Conservation (phyloP, 2,113 vertebrate genomes). For the Lutjanus erythropterus region DNA sequence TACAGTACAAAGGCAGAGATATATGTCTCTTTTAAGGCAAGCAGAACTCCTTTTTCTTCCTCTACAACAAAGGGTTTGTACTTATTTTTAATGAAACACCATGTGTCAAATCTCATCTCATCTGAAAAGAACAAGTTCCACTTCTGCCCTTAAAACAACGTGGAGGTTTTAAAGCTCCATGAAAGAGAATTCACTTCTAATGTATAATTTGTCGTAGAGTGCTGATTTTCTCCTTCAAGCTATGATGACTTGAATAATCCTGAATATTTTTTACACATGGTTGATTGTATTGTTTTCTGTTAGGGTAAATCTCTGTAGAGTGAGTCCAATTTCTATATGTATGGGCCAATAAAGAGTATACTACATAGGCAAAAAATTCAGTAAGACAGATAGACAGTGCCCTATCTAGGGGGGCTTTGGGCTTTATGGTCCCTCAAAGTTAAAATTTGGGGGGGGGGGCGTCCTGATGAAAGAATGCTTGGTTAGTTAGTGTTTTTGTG, state of each 20-base stretch:
- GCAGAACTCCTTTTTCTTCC: conserved; percentile 1
- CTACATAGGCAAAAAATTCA: neutral
- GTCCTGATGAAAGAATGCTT: too few relatives aligned
- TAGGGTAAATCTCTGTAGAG: neutral
- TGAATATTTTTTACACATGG: neutral
- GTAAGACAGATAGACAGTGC: too few relatives aligned
- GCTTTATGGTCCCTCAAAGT: too few relatives aligned
- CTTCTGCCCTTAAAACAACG: conserved; percentile 4
- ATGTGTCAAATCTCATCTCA: conserved; percentile 18
- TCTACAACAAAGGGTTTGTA: neutral
- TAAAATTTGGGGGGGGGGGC: too few relatives aligned
- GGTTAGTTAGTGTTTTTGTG: too few relatives aligned
- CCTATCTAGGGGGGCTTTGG: too few relatives aligned
- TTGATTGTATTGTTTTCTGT: conserved; percentile 14
- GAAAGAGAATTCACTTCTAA: neutral
- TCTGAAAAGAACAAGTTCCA: conserved; percentile 3
- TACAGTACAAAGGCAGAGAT: neutral
- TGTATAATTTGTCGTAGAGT: conserved; percentile 6
- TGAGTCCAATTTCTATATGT: neutral
- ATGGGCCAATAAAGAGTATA: neutral
- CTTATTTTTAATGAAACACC: neutral
- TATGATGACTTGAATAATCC: neutral
- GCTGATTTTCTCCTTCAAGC: conserved; percentile 21
- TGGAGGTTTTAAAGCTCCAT: conserved; percentile 16
- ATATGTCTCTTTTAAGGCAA: neutral